Base-by-base conservation (phyloP, 2,113 vertebrate species). In the Grammomys surdaster region DNA sequence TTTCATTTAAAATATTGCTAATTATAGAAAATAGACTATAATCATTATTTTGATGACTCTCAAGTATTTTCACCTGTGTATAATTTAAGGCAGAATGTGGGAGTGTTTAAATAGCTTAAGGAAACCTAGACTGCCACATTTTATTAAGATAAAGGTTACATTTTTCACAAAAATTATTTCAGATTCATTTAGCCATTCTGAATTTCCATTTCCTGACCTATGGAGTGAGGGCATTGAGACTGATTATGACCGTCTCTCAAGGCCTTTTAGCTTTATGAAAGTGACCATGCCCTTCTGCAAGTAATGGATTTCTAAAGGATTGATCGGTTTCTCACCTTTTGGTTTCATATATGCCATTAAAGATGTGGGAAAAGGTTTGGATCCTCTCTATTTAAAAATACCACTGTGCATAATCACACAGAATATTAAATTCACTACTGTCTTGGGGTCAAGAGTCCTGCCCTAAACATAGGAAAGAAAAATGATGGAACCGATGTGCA, bases 1-100 rank as follows among this genome's bases (percentile, higher is more conserved):
- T 94, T 97, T 89, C 43, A 91, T 78, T 81, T 86, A 77, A 91
- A 94, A 95, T 77, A 87, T 33, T 82, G 67, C 28, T 75, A 63
- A 70, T 91, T 94, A 73, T 11, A 89, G 82, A 93, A 93, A 95
- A 84, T 93, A 93, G 80, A 22, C 43, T 58, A 22, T 31, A 70
- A 56, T 93, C 19, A 48, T 40, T 73, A 22, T 76, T 60, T 84
- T 88, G 58, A 54, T 93, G 60, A 89, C 16, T 26, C 82, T 36
- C 82, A 48, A 19, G 33, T 70, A 65, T 7, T 93, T 93, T 95
- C 43, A 90, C 76, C 75, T 60, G 4, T 87, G 67, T 75, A n/a
- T 43, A 78, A 48, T 67, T 86, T 76, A 65, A 78, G 31, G 20
- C 69, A 75, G n/a, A 33, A 3, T 28, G 3, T 78, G 4, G 28